Evolutionary conservation across 53 echinoderm and acorn worm genomes (phyloP), one percentile per base, ranked within the genome.

Genomic region (Astropecten irregularis): DNA sequence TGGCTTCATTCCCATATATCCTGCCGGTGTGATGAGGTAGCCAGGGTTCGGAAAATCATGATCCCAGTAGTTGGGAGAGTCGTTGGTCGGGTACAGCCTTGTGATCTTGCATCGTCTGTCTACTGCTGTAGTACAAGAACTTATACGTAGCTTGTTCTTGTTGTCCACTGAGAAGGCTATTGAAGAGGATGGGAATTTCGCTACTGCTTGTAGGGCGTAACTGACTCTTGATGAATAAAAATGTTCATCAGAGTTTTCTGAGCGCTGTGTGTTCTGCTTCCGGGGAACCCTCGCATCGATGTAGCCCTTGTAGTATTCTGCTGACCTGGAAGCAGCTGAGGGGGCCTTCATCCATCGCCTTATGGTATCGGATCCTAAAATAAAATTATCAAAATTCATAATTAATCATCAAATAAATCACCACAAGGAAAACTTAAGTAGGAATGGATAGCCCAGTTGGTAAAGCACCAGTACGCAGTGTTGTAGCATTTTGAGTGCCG

Each of bases 31-130:
- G 8, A 90, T 26, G 3, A 91, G 84, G 38, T 86, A 86, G 0
- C 90, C 90, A 7, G 86, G 82, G 14, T 32, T 70, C 2, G 86
- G 90, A 15, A 90, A 90, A 49, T 90, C 86, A 68, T 90, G 90
- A 68, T 86, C 90, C 25, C 50, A 28, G 19, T 81, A 81, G 13
- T 81, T 49, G 0, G 90, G 90, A 5, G 23, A 7, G 47, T 90
- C 90, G 20, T 61, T 30, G 26, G 54, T 11, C 8, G 90, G 90
- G 48, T 59, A 90, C 18, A 86, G 33, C 0, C 73, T 60, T 37
- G 74, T 23, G 25, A 86, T 73, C 5, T 63, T 25, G 19, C 48
- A 53, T 0, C 68, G 15, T 0, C 90, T 23, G 59, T 90, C 86
- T 0, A 90, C 74, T 0, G 73, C 86, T 14, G 64, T 55, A 3